These are phyloP conservation scores for Ceyx margarethae DNA, from an alignment of 2,113 vertebrate genomes.

Conservation along the genomic window DNA sequence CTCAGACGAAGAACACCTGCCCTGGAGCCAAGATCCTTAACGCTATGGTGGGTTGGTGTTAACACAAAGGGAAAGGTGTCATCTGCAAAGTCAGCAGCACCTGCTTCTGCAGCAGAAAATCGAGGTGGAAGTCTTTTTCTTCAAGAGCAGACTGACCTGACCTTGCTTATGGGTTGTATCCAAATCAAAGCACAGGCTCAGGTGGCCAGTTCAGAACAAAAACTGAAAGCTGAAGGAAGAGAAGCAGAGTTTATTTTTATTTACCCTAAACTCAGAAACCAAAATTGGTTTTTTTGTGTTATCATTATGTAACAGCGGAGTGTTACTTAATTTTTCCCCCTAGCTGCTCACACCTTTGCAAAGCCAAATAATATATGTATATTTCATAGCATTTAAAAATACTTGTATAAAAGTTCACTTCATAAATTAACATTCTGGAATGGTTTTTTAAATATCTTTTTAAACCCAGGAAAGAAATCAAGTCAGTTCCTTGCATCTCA, in stretches of 20 bases:
- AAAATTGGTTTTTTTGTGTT: background rate
- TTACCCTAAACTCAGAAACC: background rate
- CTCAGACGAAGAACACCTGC: background rate
- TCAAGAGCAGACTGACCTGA: background rate
- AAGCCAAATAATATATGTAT: background rate
- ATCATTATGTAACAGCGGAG: background rate
- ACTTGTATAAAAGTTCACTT: background rate
- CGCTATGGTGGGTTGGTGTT: background rate
- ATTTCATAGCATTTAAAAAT: background rate
- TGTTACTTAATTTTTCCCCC: background rate
- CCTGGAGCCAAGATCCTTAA: background rate
- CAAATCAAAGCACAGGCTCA: background rate
- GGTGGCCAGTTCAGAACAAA: background rate
- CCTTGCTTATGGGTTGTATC: background rate
- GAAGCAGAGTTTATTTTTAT: background rate
- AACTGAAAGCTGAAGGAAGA: constrained; percentile 5
- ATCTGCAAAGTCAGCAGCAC: constrained; percentile 1
- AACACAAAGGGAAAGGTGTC: background rate
- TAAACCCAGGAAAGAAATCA: background rate
- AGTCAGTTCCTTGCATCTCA: background rate
- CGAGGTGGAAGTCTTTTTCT: background rate
- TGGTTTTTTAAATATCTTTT: background rate
- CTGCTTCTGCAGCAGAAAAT: background rate
- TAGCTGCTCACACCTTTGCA: background rate
- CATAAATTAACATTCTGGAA: background rate